Percentiles rank a stretch among this genome's conserved stretches.
Evolutionary conservation across 2,113 vertebrate species (phyloP).

Genomic region (Sturnira hondurensis): DNA sequence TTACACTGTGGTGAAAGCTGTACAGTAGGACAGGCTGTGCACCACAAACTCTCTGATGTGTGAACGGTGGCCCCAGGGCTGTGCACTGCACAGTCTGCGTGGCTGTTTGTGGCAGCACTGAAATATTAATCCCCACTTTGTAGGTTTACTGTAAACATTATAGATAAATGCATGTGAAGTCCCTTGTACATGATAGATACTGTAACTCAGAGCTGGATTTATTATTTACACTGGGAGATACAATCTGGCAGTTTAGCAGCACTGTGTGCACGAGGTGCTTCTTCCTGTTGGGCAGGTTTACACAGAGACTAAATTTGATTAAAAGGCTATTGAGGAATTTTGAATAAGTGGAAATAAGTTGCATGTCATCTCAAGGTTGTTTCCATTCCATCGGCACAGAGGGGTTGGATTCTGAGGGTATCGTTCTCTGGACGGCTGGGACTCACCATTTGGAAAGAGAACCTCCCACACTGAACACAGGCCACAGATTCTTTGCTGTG

Average conservation of each 20-base stretch:
- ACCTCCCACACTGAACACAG: not conserved
- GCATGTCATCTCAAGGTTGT: not conserved
- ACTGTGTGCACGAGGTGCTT: not conserved
- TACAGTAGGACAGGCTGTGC: not conserved
- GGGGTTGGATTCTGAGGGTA: not conserved
- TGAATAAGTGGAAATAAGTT: not conserved
- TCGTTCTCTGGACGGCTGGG: not conserved
- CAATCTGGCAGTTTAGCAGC: not conserved
- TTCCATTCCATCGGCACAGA: not conserved
- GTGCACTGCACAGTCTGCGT: not conserved
- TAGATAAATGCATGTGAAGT: not conserved
- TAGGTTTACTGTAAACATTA: not conserved
- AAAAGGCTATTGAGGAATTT: not conserved
- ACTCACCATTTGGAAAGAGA: not conserved
- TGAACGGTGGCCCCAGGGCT: not conserved
- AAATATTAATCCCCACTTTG: not conserved
- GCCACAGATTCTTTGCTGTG: not conserved
- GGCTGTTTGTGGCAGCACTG: not conserved
- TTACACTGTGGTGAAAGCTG: not conserved
- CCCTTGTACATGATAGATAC: not conserved
- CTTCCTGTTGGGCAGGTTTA: not conserved
- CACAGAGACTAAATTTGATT: not conserved
- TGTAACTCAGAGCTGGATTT: not conserved
- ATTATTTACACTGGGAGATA: not conserved
- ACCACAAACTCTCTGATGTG: not conserved